phyloP scores from a whole-genome alignment of 2,888 invertebrate genomes.

The Sinopyrophorus schimmeli region DNA sequence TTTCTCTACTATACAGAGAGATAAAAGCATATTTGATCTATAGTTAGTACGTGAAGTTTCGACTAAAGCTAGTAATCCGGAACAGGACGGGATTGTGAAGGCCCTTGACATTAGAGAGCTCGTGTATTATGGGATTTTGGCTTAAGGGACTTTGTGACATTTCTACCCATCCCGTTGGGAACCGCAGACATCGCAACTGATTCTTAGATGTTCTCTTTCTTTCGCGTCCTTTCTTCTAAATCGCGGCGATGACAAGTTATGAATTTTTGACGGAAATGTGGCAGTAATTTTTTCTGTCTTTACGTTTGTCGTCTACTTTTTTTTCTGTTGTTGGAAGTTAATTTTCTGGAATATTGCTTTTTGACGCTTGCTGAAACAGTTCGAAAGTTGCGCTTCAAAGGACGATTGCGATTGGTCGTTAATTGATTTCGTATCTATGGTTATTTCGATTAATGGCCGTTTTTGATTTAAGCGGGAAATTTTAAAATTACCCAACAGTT shows the following conservation, averaged over 20 bases:
- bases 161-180: constrained; percentile 26
- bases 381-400: too few relatives aligned
- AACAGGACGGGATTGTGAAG: constrained; percentile 35
- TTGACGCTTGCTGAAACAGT: too few relatives aligned
- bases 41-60: constrained; percentile 35
- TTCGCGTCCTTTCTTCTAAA: constrained; percentile 12
- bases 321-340: too few relatives aligned
- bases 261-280: constrained; percentile 20
- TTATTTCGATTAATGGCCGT: too few relatives aligned
- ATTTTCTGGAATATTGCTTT: too few relatives aligned
- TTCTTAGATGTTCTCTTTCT: constrained; percentile 23
- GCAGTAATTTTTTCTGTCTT: too few relatives aligned
- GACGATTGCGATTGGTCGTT: too few relatives aligned
- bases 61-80: constrained; percentile 35
- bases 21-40: constrained; percentile 35
- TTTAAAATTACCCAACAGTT: too few relatives aligned
- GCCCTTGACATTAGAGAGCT: constrained; percentile 35
- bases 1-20: constrained; percentile 22
- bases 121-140: constrained; percentile 32
- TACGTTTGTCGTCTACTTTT: too few relatives aligned
- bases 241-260: constrained; percentile 15
- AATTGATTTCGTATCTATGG: too few relatives aligned
- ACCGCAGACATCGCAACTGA: constrained; percentile 28
- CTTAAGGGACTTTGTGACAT: constrained; percentile 32
- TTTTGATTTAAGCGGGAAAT: too few relatives aligned